phyloP scores from a whole-genome alignment of 35 echinoderm and acorn worm genomes.

The Ophioderma brevispina region DNA sequence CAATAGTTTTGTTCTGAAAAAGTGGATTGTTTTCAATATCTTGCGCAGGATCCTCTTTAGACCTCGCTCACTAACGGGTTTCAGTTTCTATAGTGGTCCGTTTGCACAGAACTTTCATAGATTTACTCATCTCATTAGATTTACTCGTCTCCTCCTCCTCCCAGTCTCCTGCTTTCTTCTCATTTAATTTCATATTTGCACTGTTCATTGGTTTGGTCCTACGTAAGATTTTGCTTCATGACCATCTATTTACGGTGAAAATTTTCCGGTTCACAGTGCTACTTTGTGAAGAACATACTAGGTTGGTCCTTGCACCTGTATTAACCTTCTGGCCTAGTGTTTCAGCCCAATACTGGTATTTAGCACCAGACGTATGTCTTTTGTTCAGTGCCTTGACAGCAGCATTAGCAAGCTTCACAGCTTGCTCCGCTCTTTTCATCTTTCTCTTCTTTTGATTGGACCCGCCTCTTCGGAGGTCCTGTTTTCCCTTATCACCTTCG shows the following conservation, averaged over 20 bases:
- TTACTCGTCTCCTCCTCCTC: no score
- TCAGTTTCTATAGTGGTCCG: no score
- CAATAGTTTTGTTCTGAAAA: no score
- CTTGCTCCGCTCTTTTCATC: no score
- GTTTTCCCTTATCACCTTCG: not conserved
- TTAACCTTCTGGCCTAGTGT: not conserved
- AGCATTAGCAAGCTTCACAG: not conserved
- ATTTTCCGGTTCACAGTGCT: not conserved
- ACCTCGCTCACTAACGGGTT: no score
- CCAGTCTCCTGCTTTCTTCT: no score
- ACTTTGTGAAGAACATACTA: not conserved
- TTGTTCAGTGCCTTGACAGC: not conserved
- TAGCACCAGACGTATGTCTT: not conserved
- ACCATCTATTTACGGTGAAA: not conserved
- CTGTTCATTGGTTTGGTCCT: not conserved
- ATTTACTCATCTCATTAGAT: no score
- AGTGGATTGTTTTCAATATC: no score
- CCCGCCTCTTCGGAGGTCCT: not conserved
- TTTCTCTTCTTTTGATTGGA: not conserved
- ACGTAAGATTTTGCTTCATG: not conserved
- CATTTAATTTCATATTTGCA: not conserved
- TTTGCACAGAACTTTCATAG: not conserved
- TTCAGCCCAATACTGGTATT: not conserved
- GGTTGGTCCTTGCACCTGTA: not conserved
- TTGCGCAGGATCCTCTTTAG: no score